Evolutionary conservation across 1,140 invertebrate genomes (phyloP), one percentile per base, ranked within the genome.

Genomic region (Drosophila persimilis): DNA sequence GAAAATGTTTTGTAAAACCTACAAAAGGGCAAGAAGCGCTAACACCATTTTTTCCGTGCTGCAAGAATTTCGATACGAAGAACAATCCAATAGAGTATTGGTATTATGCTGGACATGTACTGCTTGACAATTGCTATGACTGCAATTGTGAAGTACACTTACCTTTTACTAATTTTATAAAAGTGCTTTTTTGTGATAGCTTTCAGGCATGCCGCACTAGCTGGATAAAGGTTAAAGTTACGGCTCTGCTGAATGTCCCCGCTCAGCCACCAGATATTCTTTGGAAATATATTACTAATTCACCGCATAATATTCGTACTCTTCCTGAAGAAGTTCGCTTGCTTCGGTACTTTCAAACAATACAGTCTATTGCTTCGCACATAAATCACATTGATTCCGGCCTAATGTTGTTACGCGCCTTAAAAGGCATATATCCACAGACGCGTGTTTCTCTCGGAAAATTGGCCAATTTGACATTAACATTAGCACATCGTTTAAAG

Each of bases 391-490:
- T 13, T 2, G 44, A 67, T 0, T n/a, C 29, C 7, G 67, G 22
- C n/a, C 3, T n/a, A 2, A n/a, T 22, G 2, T 9, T 75, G 4
- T 4, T 73, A 6, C 3, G 8, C 1, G 13, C 41, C 5, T 50
- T 47, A 6, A 4, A 35, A 0, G 2, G 35, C 6, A 11, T 56
- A 0, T 6, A 45, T 6, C 55, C 51, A 0, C 6, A 29, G 6
- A 29, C 60, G 6, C 5, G 48, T 0, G 2, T 8, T 2, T 24
- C 65, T 0, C 52, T 84, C 1, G 76, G 71, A 11, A 57, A 50
- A 5, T 7, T 84, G 45, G 75, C 71, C 0, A 78, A 84, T 26
- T 17, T 83, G 0, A 84, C 61, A 5, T 11, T 35, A 6, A 79
- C 80, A 3, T 11, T 83, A 5, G 80, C 57, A 6, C 1, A 24